Percentiles rank a stretch among this genome's conserved stretches.
Conservation (phyloP, 2,888 invertebrate species). For the Agriotes lineatus region DNA sequence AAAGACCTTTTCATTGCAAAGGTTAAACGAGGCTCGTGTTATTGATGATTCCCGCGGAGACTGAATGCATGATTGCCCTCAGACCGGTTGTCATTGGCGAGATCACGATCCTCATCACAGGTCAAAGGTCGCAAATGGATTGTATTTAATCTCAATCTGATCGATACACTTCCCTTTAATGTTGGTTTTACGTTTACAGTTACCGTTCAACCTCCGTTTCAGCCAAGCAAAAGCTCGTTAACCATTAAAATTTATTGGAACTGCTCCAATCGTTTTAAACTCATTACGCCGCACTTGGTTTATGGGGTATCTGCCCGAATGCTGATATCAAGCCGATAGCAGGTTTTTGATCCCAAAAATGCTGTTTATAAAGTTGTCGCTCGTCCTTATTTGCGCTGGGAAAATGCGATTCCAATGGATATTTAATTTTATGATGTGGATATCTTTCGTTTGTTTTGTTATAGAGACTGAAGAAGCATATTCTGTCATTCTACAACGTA, state of each 20-base stretch:
- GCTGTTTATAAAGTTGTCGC: no score
- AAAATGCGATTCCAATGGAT: no score
- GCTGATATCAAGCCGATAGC: background rate
- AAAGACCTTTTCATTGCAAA: conserved; percentile 38
- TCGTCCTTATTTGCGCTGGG: no score
- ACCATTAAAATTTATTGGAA: conserved; percentile 3
- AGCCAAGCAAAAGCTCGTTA: background rate
- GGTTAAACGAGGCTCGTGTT: conserved; percentile 39
- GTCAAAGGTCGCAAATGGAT: conserved; percentile 38
- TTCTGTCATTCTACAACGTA: no score
- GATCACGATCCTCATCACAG: conserved; percentile 40
- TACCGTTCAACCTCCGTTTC: conserved; percentile 21
- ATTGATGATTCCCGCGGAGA: conserved; percentile 41
- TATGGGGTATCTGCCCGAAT: background rate
- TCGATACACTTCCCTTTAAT: conserved; percentile 34
- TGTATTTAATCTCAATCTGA: conserved; percentile 37
- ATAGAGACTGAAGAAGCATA: no score
- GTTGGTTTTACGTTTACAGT: conserved; percentile 25
- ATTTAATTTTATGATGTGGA: no score
- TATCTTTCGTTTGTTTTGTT: no score
- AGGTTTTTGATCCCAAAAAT: background rate
- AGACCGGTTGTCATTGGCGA: conserved; percentile 41
- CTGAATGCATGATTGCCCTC: conserved; percentile 43
- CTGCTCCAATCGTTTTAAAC: conserved; percentile 3
- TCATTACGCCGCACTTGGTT: background rate